These are phyloP conservation scores for Microcebus ravelobensis DNA, from an alignment of 2,113 vertebrate genomes.

Conservation along the genomic window DNA sequence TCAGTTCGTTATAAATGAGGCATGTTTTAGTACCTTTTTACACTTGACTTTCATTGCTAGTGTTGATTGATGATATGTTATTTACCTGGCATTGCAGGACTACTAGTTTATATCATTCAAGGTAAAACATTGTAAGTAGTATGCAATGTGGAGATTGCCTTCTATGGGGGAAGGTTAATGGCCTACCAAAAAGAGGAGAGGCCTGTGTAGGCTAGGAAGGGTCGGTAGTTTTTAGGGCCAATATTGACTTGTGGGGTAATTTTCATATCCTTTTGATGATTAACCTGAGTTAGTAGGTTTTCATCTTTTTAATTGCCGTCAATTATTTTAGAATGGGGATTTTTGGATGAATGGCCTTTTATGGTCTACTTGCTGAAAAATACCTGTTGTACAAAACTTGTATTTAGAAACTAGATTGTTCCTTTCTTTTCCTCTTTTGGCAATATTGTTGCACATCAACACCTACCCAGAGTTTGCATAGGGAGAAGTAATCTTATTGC, in stretches of 20 bases:
- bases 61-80: constrained; percentile 55
- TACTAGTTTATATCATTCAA: constrained; percentile 47
- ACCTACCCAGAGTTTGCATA: neutral
- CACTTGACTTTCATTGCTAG: constrained; percentile 7
- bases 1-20: constrained; percentile 41
- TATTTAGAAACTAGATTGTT: neutral
- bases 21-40: neutral
- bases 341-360: neutral
- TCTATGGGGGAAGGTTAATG: neutral
- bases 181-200: neutral
- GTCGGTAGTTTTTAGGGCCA: neutral
- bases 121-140: constrained; percentile 13
- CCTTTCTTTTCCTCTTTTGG: neutral
- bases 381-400: neutral
- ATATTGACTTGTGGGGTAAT: neutral
- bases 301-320: constrained; percentile 18
- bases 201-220: neutral
- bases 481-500: neutral
- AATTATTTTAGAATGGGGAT: neutral
- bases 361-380: neutral
- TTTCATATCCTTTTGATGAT: neutral
- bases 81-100: constrained; percentile 39
- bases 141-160: neutral
- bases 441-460: neutral
- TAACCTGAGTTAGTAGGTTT: neutral